phyloP scores from a whole-genome alignment of 1,140 invertebrate species.

The Spodoptera litura region DNA sequence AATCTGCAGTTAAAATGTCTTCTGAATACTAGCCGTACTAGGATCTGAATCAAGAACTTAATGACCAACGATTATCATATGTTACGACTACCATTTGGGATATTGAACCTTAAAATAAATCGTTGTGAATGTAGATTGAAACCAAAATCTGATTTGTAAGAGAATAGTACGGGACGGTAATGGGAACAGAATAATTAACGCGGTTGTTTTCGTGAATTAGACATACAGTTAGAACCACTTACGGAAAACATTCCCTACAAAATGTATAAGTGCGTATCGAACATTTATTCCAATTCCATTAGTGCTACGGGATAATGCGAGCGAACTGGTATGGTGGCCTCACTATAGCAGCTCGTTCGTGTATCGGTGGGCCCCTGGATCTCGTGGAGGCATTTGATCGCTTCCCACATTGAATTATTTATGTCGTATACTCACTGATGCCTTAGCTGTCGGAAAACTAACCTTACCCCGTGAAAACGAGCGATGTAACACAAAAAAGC shows the following conservation, averaged over 20 bases:
- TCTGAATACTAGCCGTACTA: background rate
- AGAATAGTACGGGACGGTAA: conserved; percentile 1
- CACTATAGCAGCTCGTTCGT: background rate
- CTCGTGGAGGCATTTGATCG: conserved; percentile 44
- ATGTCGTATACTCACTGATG: conserved; percentile 61
- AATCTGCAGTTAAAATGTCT: conserved; percentile 30
- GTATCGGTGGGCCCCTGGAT: conserved; percentile 9
- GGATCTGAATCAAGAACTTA: conserved; percentile 7
- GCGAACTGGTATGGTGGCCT: background rate
- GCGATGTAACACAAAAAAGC: conserved; percentile 60
- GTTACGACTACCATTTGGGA: conserved; percentile 5
- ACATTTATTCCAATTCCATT: conserved; percentile 40
- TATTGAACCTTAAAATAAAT: no score
- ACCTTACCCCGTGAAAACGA: conserved; percentile 54
- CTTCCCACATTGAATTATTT: conserved; percentile 59
- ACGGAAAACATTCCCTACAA: background rate
- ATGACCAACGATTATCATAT: conserved; percentile 24
- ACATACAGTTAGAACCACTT: conserved; percentile 7
- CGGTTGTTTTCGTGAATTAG: background rate
- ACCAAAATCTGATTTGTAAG: conserved; percentile 23
- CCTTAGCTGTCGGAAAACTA: conserved; percentile 60
- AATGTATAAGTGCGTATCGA: background rate
- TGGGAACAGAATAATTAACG: conserved; percentile 1
- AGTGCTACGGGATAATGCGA: conserved; percentile 17
- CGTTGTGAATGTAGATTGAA: background rate